Evolutionary conservation across 2,888 invertebrate genomes (phyloP), one percentile per base, ranked within the genome.

Genomic region (Esperia sulphurella): DNA sequence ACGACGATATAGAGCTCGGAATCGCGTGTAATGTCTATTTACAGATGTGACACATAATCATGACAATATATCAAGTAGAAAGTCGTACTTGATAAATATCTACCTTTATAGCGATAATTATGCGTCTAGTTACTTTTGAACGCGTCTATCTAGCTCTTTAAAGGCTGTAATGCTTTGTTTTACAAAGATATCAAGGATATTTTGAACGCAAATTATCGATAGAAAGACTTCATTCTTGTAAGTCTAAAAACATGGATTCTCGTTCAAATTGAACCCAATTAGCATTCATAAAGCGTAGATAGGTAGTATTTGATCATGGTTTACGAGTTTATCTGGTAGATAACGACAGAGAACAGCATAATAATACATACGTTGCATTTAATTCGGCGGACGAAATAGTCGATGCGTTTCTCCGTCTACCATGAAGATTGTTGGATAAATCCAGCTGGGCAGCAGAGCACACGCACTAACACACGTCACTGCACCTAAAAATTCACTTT

Each of bases 341-440:
- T 39, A 48, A 45, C 33, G 44, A 41, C 51, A 50, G 41, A 53
- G 67, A 55, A 55, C 54, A 61, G 49, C 41, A 56, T 50, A 57
- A 68, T 74, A 69, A 61, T 75, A 82, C 84, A 64, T 76, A 86
- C 86, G 70, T 74, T 85, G 76, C 86, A 84, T 86, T 74, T 79
- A 85, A 70, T 64, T 67, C 69, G 60, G 68, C 68, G 59, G 66
- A 63, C 59, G 58, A 63, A 69, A 66, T 67, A 56, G 55, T 57
- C 62, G 57, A 60, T 57, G 52, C 57, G 61, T 65, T 64, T 61
- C 55, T 8, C 55, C 48, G 55, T 61, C 56, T 68, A 73, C 67
- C 69, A 75, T 81, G 59, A 50, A 63, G 61, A 55, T 57, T 63
- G 57, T 58, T 53, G 48, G 50, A 54, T 59, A 61, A 56, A 55